Conservation (phyloP, 2,797 vertebrate genomes). For the Crypturellus tataupa region DNA sequence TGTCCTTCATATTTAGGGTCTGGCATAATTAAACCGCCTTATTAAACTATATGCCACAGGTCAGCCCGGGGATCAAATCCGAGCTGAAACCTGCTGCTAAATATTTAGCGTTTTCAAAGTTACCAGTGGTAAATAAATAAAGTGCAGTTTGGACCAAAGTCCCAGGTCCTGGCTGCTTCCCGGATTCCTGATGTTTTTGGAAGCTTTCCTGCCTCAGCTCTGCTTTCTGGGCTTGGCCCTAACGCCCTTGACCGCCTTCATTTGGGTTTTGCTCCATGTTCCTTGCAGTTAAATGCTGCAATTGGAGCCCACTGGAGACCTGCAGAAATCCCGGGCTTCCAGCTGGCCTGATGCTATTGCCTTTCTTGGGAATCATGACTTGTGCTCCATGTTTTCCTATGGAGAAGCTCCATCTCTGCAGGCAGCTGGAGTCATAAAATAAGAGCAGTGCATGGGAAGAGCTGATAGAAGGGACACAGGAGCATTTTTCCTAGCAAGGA, state of each 20-base stretch:
- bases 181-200: accelerated
- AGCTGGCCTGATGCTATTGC: conserved; percentile 14
- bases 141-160: background rate
- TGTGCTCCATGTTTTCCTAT: background rate
- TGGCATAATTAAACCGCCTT: background rate
- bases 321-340: background rate
- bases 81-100: background rate
- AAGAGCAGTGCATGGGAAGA: too few relatives aligned
- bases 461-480: too few relatives aligned
- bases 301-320: conserved; percentile 53
- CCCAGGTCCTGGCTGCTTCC: accelerated
- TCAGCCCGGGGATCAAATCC: background rate
- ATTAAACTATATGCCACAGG: background rate
- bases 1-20: conserved; percentile 32
- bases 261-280: conserved; percentile 44
- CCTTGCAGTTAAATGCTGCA: conserved; percentile 27
- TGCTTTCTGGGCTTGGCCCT: background rate
- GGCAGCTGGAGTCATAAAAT: too few relatives aligned
- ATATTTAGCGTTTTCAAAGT: background rate
- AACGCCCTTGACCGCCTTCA: background rate
- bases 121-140: background rate
- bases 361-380: conserved; percentile 1
- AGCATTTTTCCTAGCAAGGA: background rate
- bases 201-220: background rate
- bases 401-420: background rate